These are phyloP conservation scores for Heliornis fulica DNA, from an alignment of 2,113 vertebrate species.

Conservation along the genomic window DNA sequence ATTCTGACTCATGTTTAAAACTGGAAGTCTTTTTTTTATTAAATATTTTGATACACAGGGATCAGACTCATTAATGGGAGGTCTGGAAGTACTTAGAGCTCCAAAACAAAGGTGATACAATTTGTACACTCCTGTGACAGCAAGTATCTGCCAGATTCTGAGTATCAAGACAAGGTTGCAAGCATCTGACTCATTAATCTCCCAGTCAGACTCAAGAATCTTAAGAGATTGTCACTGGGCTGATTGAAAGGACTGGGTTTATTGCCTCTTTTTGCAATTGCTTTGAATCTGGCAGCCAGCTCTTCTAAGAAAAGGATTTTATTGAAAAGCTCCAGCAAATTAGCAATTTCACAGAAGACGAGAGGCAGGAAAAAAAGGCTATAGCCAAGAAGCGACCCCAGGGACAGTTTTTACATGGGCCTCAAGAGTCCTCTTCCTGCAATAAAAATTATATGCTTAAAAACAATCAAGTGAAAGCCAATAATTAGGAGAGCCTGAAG, in stretches of 20 bases:
- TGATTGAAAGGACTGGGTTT: conserved; percentile 37
- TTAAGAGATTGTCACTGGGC: not conserved
- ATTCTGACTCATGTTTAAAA: not conserved
- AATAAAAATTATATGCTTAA: not conserved
- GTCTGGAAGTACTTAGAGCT: not conserved
- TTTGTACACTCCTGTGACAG: not conserved
- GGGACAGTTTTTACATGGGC: not conserved
- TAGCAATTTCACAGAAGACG: conserved; percentile 36
- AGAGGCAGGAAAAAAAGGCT: not conserved
- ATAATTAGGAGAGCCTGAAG: not conserved
- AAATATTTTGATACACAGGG: not conserved
- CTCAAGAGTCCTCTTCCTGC: conserved; percentile 31
- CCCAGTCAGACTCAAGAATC: not conserved
- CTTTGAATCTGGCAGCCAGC: conserved; percentile 22
- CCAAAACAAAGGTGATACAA: not conserved
- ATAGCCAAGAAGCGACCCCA: not conserved
- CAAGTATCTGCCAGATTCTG: not conserved
- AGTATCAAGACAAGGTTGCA: not conserved
- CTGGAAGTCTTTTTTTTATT: not conserved
- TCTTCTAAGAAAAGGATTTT: conserved; percentile 53
- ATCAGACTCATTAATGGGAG: not conserved
- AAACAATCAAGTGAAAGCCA: not conserved
- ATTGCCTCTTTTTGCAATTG: conserved; percentile 1
- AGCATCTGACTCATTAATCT: not conserved
- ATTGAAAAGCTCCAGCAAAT: conserved; percentile 32